Base-by-base conservation (phyloP, 2,888 invertebrate genomes). In the Antheraea yamamai region DNA sequence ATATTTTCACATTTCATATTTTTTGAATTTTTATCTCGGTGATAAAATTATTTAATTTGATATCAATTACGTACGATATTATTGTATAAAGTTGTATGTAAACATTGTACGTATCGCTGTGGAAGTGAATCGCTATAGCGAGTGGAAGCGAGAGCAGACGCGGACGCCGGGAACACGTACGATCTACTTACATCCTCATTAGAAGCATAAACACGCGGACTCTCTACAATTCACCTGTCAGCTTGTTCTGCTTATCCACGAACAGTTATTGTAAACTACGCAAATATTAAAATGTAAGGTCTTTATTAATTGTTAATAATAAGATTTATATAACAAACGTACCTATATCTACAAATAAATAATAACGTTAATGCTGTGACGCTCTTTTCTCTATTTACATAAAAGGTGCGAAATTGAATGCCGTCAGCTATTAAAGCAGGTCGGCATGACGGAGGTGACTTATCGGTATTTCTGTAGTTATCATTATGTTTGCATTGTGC, bases 1-100 rank as follows among this genome's bases (percentile, higher is more conserved):
- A 89, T 92, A 90, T 89, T 86, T 66, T 87, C 85, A 89, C 81
- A 86, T 88, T 85, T 93, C 92, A 93, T 93, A 93, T 92, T 94
- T 92, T 90, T 47, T 12, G 1, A 47, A 12, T 47, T 30, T 30
- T 30, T 91, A 89, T 86, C 89, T 91, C 91, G 89, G 88, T 88
- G 92, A 89, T 90, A 90, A 85, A 89, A 86, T 88, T 85, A 30
- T 75, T 68, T 23, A 78, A 75, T 85, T 84, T 83, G 89, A 91
- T 89, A 87, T 87, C 87, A 88, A 84, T 88, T 75, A 75, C 70
- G 70, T 75, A 35, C 55, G 66, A 66, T 66, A 30, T 82, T 85
- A 87, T 87, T 87, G 88, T 87, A 77, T 79, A 77, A 85, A 84
- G 83, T 82, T 75, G 82, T 83, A 82, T 85, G 58, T 58, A 75